Percentiles rank a stretch among this genome's conserved stretches.
phyloP scores from a whole-genome alignment of 2,888 invertebrate species.

The Priapulus caudatus region DNA sequence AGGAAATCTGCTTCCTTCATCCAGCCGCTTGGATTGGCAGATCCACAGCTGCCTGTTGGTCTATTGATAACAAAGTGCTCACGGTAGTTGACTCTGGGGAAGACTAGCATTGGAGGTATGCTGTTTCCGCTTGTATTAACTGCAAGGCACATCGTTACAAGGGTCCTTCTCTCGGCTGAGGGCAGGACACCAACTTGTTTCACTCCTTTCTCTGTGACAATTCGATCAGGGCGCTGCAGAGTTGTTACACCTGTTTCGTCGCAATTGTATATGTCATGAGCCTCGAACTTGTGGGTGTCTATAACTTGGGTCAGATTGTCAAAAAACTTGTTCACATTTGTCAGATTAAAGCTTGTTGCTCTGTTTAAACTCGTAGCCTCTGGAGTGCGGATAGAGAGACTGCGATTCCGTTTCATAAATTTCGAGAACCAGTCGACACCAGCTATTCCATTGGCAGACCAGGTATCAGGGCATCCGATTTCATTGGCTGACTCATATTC shows the following conservation, averaged over 20 bases:
- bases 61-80: slow-evolving; percentile 10
- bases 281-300: slow-evolving; percentile 8
- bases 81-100: slow-evolving; percentile 14
- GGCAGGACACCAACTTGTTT: slow-evolving; percentile 11
- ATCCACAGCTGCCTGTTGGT: too few relatives aligned
- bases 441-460: too few relatives aligned
- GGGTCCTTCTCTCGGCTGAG: slow-evolving; percentile 14
- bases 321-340: slow-evolving; percentile 9
- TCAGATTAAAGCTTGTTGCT: slow-evolving; percentile 7
- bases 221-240: slow-evolving; percentile 6
- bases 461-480: too few relatives aligned
- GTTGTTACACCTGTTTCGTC: slow-evolving; percentile 12
- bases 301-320: slow-evolving; percentile 5
- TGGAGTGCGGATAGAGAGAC: slow-evolving; percentile 8
- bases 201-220: slow-evolving; percentile 10
- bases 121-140: slow-evolving; percentile 13
- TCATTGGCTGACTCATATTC: too few relatives aligned
- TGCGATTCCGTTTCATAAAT: slow-evolving; percentile 2
- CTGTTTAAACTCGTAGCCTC: slow-evolving; percentile 12
- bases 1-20: too few relatives aligned
- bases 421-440: too few relatives aligned
- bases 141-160: slow-evolving; percentile 13
- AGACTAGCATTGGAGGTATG: slow-evolving; percentile 18
- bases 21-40: too few relatives aligned
- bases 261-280: slow-evolving; percentile 8